These are phyloP conservation scores for Parazoanthus atlanticus DNA, from an alignment of 92 coral and sea anemone species.

Conservation along the genomic window DNA sequence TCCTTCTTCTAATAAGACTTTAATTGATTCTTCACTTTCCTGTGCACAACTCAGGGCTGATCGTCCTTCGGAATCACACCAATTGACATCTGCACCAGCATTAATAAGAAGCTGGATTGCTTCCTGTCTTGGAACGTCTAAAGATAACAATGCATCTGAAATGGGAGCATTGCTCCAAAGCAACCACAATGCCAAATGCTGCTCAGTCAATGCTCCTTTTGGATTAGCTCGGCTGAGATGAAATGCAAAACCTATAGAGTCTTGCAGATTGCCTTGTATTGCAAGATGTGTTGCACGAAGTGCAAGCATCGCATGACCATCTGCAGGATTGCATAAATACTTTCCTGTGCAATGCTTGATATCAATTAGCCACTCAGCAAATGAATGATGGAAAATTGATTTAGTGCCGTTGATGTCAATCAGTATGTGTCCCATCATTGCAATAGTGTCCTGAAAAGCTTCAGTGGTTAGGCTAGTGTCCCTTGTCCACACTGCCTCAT, in stretches of 20 bases:
- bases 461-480: conserved; percentile 64
- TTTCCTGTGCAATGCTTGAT: conserved; percentile 93
- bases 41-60: conserved; percentile 61
- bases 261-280: conserved; percentile 70
- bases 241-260: conserved; percentile 84
- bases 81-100: conserved; percentile 78
- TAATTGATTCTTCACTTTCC: conserved; percentile 75
- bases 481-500: conserved; percentile 85
- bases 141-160: conserved; percentile 65
- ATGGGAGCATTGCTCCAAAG: conserved; percentile 90
- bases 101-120: conserved; percentile 72
- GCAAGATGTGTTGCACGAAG: conserved; percentile 85
- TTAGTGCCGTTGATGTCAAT: conserved; percentile 64
- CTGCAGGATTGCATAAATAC: conserved; percentile 84
- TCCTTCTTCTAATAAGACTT: conserved; percentile 72
- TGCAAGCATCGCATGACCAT: conserved; percentile 99
- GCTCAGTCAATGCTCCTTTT: conserved; percentile 72
- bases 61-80: conserved; percentile 50
- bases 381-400: conserved; percentile 91
- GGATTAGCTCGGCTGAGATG: conserved; percentile 91
- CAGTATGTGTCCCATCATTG: conserved; percentile 71
- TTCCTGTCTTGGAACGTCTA: conserved; percentile 76
- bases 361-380: conserved; percentile 97
- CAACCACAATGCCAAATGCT: conserved; percentile 90
- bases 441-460: conserved; percentile 64